phyloP scores from a whole-genome alignment of 2,888 invertebrate genomes.

The Polymixis flavicincta region DNA sequence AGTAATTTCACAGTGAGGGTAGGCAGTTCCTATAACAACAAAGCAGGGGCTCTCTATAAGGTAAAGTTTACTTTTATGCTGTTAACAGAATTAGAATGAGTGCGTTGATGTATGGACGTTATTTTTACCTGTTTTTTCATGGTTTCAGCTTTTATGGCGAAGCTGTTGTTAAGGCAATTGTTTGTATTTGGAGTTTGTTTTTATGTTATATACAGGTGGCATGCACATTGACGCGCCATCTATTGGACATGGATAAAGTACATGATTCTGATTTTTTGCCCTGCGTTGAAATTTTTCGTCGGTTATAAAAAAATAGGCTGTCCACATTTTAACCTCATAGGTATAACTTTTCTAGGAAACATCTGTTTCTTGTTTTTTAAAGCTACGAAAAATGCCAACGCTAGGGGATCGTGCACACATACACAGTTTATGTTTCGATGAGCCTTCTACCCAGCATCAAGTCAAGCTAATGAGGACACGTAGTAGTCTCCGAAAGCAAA shows the following conservation, averaged over 20 bases:
- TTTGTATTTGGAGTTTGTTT: conserved; percentile 1
- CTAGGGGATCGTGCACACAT: no score
- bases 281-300: no score
- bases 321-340: no score
- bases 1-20: conserved; percentile 78
- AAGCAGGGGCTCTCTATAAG: conserved; percentile 79
- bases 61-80: conserved; percentile 68
- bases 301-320: no score
- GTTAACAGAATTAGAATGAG: background rate
- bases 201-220: no score
- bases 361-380: no score
- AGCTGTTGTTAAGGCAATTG: background rate
- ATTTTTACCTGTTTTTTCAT: background rate
- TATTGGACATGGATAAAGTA: no score
- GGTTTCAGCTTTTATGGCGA: background rate
- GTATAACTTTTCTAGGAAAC: no score
- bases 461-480: background rate
- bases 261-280: no score
- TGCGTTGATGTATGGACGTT: background rate
- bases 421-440: no score
- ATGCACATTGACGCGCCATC: no score
- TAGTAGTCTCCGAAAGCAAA: background rate
- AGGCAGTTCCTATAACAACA: conserved; percentile 85
- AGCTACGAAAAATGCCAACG: no score
- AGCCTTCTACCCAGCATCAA: background rate